Base-by-base conservation (phyloP, 2,888 invertebrate genomes). In the Noctua pronuba region DNA sequence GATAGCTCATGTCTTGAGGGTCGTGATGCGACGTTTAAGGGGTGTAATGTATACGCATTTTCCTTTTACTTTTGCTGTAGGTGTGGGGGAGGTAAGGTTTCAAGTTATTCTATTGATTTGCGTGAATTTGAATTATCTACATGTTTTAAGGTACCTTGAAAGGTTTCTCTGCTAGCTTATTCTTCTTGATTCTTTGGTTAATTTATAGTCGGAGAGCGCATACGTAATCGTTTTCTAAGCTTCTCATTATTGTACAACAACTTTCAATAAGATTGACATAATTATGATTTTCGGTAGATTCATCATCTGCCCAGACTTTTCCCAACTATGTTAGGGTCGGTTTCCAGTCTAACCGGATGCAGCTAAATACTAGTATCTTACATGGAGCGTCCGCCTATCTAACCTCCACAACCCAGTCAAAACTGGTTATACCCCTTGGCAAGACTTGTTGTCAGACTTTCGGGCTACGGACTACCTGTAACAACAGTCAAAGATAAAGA, bases 1-100 rank as follows among this genome's bases (percentile, higher is more conserved):
- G 66, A 84, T 77, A 52, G 58, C 75, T 52, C 71, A 58, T 46
- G 64, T 64, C 65, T 75, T 69, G 46, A 52, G 69, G 73, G 72
- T 55, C 75, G 44, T 58, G 75, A 73, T 46, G 73, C 46, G 72
- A 77, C 49, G 66, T 70, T 76, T 73, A 60, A 66, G 65, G 82
- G 87, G 86, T 66, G 88, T 80, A 88, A 88, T 75, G 65, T 79
- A 85, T 86, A 88, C 73, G 66, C 55, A 62, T 79, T 82, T 86
- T 87, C 85, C 80, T 65, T 71, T 78, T 73, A 73, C 49, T 79
- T 58, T 21, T 52, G 24, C 38, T 38, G 24, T 24, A 69, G 35
- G 62, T 44, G 41, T 60, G 35, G 44, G 67, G 38, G 18, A 67
- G 49, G 13, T 67, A 13, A 52, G 46, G 21, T 72, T 71, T 67